Conservation (phyloP, 1,140 invertebrate species). For the Calliopsis andreniformis region DNA sequence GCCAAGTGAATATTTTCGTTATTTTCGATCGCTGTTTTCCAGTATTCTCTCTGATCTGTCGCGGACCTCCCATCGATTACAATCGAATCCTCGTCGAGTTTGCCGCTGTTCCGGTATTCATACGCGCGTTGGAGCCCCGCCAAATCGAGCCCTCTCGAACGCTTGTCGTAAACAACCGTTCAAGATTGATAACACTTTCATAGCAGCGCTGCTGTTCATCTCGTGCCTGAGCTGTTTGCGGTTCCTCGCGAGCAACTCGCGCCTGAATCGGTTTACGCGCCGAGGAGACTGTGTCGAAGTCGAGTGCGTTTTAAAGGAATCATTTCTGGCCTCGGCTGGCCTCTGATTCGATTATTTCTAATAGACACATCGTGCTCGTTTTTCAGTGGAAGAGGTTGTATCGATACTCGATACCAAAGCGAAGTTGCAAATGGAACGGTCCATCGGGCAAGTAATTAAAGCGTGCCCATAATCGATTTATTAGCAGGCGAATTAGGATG, state of each 20-base stretch:
- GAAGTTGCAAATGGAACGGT: background rate
- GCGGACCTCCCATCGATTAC: constrained; percentile 40
- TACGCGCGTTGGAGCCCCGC: constrained; percentile 52
- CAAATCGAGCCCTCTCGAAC: constrained; percentile 56
- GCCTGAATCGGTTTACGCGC: background rate
- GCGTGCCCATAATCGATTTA: constrained; percentile 22
- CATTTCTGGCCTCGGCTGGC: too few species aligned
- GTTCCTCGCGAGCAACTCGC: background rate
- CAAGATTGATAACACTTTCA: constrained; percentile 61
- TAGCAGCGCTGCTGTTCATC: background rate
- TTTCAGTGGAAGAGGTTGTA: too few species aligned
- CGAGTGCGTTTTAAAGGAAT: constrained; percentile 12
- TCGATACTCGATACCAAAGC: too few species aligned
- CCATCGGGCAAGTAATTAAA: background rate
- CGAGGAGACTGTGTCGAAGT: too few species aligned
- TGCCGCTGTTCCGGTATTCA: constrained; percentile 41
- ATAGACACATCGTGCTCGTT: constrained; percentile 17
- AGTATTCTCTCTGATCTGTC: background rate
- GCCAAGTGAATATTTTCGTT: constrained; percentile 1
- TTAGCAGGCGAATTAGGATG: constrained; percentile 10
- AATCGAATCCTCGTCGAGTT: constrained; percentile 56
- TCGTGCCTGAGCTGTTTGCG: background rate
- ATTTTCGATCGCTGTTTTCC: background rate
- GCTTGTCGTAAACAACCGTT: constrained; percentile 53
- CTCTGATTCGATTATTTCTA: constrained; percentile 2